phyloP scores from a whole-genome alignment of 1,140 invertebrate species.

The Drosophila pruinosa region DNA sequence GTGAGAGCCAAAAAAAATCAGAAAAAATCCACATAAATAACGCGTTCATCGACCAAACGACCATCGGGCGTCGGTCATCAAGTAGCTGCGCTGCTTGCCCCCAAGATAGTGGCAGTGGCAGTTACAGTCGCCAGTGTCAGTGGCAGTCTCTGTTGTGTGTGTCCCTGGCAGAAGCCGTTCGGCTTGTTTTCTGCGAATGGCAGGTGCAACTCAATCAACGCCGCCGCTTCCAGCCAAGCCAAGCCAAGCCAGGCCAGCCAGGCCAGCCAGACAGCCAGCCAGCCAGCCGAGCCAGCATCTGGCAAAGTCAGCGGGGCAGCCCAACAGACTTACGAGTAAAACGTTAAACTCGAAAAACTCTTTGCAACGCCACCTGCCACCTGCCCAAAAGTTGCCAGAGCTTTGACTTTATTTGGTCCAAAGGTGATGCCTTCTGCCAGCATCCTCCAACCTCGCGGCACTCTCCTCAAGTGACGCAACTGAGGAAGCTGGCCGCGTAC shows the following conservation, averaged over 20 bases:
- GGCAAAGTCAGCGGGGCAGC: too few relatives aligned
- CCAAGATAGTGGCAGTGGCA: neutral
- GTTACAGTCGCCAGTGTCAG: neutral
- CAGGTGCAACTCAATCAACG: conserved; percentile 81
- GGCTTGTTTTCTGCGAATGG: conserved; percentile 79
- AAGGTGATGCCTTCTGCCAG: conserved; percentile 4
- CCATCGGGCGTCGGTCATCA: conserved; percentile 15
- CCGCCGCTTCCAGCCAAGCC: too few relatives aligned
- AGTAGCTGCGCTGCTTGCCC: conserved; percentile 5
- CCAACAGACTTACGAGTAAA: too few relatives aligned
- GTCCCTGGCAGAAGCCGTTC: conserved; percentile 28
- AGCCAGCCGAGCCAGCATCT: neutral
- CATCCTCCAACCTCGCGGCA: neutral
- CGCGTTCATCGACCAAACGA: conserved; percentile 40
- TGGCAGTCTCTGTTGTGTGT: neutral
- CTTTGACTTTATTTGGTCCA: conserved; percentile 31
- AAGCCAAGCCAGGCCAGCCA: conserved; percentile 48
- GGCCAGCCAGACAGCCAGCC: conserved; percentile 33
- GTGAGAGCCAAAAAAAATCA: neutral
- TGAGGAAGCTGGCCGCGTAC: conserved; percentile 63
- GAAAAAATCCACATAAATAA: conserved; percentile 76
- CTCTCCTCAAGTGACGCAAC: conserved; percentile 35
- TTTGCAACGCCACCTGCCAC: conserved; percentile 42
- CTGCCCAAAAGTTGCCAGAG: conserved; percentile 60
- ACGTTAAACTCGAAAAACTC: neutral